Conservation (phyloP, 2,888 invertebrate genomes). For the Nomada fabriciana region DNA sequence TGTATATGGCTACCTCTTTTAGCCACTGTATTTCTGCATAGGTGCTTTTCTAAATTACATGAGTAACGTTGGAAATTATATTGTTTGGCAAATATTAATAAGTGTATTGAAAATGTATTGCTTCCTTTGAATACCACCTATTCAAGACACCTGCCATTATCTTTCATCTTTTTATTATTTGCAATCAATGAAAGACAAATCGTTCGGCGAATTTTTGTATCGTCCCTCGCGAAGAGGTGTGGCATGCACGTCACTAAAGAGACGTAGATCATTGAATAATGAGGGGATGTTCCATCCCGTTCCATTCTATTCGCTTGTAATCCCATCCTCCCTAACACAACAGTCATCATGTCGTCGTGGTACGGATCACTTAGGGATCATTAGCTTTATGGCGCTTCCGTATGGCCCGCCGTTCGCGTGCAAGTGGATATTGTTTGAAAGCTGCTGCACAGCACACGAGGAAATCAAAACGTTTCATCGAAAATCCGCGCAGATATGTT, state of each 20-base stretch:
- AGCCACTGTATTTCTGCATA: too few relatives aligned
- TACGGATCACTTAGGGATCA: slow-evolving; percentile 76
- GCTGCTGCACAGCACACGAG: slow-evolving; percentile 5
- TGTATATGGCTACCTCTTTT: too few relatives aligned
- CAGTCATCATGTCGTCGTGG: slow-evolving; percentile 74
- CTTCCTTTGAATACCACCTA: too few relatives aligned
- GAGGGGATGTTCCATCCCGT: slow-evolving; percentile 80
- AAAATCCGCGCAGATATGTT: not conserved
- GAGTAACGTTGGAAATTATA: too few relatives aligned
- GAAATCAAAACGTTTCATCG: not conserved
- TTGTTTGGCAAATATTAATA: too few relatives aligned
- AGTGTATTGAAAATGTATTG: too few relatives aligned
- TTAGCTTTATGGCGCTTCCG: slow-evolving; percentile 76
- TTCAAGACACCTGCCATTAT: too few relatives aligned
- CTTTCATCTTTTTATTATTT: not conserved
- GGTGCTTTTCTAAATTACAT: too few relatives aligned
- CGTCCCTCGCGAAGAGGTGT: slow-evolving; percentile 57
- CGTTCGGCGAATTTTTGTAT: slow-evolving; percentile 16
- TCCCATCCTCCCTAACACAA: slow-evolving; percentile 74
- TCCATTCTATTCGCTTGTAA: slow-evolving; percentile 76
- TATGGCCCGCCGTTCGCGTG: slow-evolving; percentile 69
- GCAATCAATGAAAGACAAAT: not conserved
- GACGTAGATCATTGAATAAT: slow-evolving; percentile 81
- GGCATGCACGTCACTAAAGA: slow-evolving; percentile 72
- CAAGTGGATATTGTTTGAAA: slow-evolving; percentile 61